A percentile compares a stretch with the other conserved stretches of the same genome.
Evolutionary conservation across 1,140 invertebrate species (phyloP).

Genomic region (Drosophila busckii): DNA sequence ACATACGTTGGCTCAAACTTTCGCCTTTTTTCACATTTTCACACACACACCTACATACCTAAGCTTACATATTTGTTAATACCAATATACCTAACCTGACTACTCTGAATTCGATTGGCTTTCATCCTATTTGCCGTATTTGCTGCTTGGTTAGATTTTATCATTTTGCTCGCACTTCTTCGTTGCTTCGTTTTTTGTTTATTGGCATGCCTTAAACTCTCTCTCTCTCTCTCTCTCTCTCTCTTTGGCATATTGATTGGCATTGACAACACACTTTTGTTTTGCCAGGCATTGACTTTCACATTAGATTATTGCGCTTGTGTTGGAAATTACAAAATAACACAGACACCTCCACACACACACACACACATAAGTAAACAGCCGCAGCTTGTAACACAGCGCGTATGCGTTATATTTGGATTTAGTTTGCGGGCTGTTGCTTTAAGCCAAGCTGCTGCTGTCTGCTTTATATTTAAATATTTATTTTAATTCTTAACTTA

Average conservation of each 20-base stretch:
- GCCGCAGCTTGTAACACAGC: too few relatives aligned
- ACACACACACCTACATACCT: conserved; percentile 3
- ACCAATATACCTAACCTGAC: conserved; percentile 45
- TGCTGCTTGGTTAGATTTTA: conserved; percentile 73
- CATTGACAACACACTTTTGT: conserved; percentile 64
- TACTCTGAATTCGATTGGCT: conserved; percentile 66
- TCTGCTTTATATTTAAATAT: not conserved
- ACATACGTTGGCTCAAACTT: conserved; percentile 37
- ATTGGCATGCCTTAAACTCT: not conserved
- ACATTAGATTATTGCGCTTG: conserved; percentile 20
- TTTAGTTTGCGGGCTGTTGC: conserved; percentile 27
- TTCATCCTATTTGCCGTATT: conserved; percentile 75
- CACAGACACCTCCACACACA: too few relatives aligned
- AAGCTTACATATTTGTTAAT: conserved; percentile 66
- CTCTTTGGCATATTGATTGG: conserved; percentile 68
- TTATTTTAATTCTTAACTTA: not conserved
- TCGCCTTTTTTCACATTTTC: not conserved
- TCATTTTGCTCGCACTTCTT: conserved; percentile 40
- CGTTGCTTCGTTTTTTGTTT: conserved; percentile 12
- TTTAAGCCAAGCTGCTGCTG: not conserved
- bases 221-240: not conserved
- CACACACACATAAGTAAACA: too few relatives aligned
- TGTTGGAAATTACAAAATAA: conserved; percentile 54
- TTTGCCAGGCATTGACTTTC: conserved; percentile 34
- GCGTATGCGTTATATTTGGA: conserved; percentile 54